These are phyloP conservation scores for Diplogasteroides magnus DNA, from an alignment of 1,140 invertebrate species.

Conservation along the genomic window DNA sequence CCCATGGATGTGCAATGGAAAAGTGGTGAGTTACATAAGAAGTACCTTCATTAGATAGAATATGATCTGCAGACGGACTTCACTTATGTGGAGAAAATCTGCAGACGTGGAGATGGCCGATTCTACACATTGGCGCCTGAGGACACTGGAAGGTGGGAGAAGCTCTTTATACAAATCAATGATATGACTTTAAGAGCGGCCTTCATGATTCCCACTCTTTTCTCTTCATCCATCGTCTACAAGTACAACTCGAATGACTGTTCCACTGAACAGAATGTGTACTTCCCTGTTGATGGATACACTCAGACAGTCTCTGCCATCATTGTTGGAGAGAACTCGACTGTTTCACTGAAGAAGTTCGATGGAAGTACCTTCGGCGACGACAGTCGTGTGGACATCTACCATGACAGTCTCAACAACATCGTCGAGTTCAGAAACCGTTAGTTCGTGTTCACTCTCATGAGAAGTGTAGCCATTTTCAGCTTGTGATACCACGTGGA, in stretches of 20 bases:
- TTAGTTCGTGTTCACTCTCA: background rate
- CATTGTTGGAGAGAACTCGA: background rate
- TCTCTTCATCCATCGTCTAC: background rate
- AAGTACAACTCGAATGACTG: background rate
- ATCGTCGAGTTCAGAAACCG: background rate
- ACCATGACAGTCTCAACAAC: background rate
- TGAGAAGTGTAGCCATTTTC: background rate
- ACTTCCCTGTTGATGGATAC: background rate
- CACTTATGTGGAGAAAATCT: background rate
- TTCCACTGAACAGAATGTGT: background rate
- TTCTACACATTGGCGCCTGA: background rate
- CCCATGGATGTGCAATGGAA: background rate
- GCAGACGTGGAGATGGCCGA: background rate
- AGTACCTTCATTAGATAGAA: background rate
- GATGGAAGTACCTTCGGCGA: background rate
- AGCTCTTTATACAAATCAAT: background rate
- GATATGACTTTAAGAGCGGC: background rate
- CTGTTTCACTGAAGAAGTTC: background rate
- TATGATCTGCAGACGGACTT: background rate
- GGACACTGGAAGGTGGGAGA: background rate
- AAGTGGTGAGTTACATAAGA: background rate
- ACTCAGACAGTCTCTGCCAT: background rate
- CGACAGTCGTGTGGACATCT: background rate
- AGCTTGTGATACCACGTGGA: background rate
- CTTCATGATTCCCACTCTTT: background rate